Base-by-base conservation (phyloP, 2,113 vertebrate genomes). In the Pseudopipra pipra region DNA sequence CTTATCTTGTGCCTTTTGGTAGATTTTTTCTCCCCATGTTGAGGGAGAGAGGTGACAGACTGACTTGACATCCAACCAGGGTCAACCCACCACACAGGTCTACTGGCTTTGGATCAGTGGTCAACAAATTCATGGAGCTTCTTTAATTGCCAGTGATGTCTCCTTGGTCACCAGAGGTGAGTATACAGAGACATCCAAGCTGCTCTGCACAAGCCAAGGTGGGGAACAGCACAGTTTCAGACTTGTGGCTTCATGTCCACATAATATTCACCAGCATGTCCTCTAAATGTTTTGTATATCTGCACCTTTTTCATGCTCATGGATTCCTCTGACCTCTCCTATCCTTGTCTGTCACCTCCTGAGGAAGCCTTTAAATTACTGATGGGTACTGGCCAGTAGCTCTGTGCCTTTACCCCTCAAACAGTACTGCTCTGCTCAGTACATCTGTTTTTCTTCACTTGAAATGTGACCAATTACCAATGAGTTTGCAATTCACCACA, bases 391-490 rank as follows among this genome's bases (percentile, higher is more conserved):
- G 75, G 62, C 39, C 74, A 75, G 62, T 5, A 82, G 74, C 39
- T 66, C 44, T 37, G 58, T 15, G 59, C 20, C 72, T 67, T 56
- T 18, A 22, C 43, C 0, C 1, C 44, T 66, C 62, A 21, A 22
- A 44, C 24, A 24, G 30, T 4, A 19, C 46, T 70, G 44, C 54
- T 68, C 67, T 80, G 54, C 67, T 80, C 67, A 25, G 31, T 3
- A 11, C 35, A 13, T 49, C 68, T 88, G 80, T 12, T 92, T 83
- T 62, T 41, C 85, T 67, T 94, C 85, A 27, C 33, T 93, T 76
- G 27, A 20, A 16, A 39, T 24, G 43, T 6, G 7, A 19, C 27
- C 14, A 78, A 39, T 81, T 82, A 58, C 44, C 85, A 39, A 7
- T 0, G 44, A 92, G 65, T 39, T 79, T 85, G 73, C 33, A 87